Percentiles rank a stretch among this genome's conserved stretches.
These are phyloP conservation scores for Pseudopipra pipra DNA, from an alignment of 2,113 vertebrate genomes.

Conservation along the genomic window DNA sequence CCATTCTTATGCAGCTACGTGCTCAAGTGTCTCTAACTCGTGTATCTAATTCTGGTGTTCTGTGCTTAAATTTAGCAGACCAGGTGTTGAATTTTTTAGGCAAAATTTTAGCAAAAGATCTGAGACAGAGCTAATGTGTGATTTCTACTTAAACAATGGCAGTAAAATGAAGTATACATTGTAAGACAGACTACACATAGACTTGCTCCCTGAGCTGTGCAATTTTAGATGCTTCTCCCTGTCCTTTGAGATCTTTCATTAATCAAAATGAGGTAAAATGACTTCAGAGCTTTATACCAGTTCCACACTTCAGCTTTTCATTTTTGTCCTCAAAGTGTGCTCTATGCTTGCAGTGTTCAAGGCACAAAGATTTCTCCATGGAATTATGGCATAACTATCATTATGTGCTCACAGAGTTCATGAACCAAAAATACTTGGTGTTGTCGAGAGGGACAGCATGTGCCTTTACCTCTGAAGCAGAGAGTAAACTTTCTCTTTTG, in stretches of 20 bases:
- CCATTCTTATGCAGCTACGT: slow-evolving; percentile 11
- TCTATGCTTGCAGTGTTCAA: not conserved
- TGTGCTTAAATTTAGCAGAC: not conserved
- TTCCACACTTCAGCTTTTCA: not conserved
- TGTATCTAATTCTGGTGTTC: not conserved
- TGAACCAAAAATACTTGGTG: not conserved
- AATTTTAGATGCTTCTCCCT: not conserved
- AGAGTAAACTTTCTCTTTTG: not conserved
- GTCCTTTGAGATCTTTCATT: not conserved
- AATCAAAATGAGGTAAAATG: not conserved
- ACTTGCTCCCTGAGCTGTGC: not conserved
- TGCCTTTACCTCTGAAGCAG: not conserved
- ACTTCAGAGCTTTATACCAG: not conserved
- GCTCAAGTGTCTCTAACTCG: not conserved
- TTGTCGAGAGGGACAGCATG: not conserved
- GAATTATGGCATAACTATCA: not conserved
- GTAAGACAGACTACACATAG: not conserved
- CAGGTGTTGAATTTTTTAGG: not conserved
- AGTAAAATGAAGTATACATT: not conserved
- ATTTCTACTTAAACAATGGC: not conserved
- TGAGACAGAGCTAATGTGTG: not conserved
- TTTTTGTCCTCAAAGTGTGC: not conserved
- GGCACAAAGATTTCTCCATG: not conserved
- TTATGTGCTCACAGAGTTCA: not conserved
- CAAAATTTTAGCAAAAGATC: not conserved